Conservation (phyloP, 1,140 invertebrate species). For the Drosophila melanica region DNA sequence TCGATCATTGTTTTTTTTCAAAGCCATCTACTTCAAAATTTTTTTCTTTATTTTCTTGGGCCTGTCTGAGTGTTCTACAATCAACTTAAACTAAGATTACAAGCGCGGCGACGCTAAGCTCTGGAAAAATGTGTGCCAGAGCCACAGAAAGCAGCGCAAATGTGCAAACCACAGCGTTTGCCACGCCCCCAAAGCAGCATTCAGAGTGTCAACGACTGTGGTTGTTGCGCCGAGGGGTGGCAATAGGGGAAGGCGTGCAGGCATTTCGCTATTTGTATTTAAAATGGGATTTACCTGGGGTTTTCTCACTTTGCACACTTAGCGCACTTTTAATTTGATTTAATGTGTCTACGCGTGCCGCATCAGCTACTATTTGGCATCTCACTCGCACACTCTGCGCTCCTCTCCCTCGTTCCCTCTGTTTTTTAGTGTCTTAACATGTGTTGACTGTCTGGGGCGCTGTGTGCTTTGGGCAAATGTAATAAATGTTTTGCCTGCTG, state of each 20-base stretch:
- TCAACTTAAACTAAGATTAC: constrained; percentile 82
- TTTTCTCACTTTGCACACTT: constrained; percentile 75
- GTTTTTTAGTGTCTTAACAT: background rate
- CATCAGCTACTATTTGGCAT: constrained; percentile 23
- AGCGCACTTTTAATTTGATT: constrained; percentile 80
- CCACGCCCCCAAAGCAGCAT: constrained; percentile 39
- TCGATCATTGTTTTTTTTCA: background rate
- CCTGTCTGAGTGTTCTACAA: constrained; percentile 62
- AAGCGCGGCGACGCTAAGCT: constrained; percentile 70
- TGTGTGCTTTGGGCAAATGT: constrained; percentile 49
- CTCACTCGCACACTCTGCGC: background rate
- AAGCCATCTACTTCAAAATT: background rate
- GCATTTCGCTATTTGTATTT: constrained; percentile 77
- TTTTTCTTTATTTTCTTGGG: constrained; percentile 6
- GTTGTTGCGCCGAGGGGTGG: background rate
- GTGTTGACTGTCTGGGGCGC: constrained; percentile 23
- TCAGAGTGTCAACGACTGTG: constrained; percentile 25
- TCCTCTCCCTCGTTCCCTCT: background rate
- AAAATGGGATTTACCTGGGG: constrained; percentile 80
- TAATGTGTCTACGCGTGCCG: constrained; percentile 78
- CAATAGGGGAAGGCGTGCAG: constrained; percentile 3
- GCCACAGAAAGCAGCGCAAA: constrained; percentile 3
- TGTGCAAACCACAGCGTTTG: constrained; percentile 16
- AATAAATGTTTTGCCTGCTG: constrained; percentile 29
- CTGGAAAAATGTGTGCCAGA: constrained; percentile 70